Conservation (phyloP, 2,113 vertebrate species). For the Edolisoma coerulescens region DNA sequence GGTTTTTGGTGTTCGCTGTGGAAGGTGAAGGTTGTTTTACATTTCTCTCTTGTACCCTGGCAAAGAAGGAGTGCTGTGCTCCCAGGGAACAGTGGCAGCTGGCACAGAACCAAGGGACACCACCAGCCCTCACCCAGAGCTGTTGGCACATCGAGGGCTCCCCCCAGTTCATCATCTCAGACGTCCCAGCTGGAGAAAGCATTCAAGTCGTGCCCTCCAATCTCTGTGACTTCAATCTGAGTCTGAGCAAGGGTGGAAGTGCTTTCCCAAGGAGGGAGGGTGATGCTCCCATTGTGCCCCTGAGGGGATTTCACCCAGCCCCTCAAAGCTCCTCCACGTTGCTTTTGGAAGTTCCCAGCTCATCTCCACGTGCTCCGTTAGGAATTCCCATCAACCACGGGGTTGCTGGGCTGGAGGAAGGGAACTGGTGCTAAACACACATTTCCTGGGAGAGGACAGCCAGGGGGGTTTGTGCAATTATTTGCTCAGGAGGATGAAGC, state of each 20-base stretch:
- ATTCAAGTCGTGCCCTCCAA: neutral
- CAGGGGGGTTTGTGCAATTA: neutral
- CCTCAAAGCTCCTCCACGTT: neutral
- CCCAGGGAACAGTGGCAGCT: neutral
- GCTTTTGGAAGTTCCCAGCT: neutral
- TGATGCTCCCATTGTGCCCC: neutral
- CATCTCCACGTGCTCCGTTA: rapidly evolving
- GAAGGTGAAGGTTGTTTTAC: neutral
- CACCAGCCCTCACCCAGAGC: neutral
- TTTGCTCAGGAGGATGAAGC: neutral
- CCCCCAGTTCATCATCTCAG: neutral
- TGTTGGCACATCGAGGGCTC: neutral
- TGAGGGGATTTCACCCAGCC: neutral
- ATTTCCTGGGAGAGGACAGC: neutral
- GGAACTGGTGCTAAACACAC: neutral
- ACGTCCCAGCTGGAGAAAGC: rapidly evolving
- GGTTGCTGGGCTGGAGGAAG: neutral
- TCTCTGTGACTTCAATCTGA: neutral
- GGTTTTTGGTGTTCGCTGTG: rapidly evolving
- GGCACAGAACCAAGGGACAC: neutral
- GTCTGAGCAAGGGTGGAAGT: neutral
- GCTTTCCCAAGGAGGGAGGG: neutral
- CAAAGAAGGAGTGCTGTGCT: neutral
- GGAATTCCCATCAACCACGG: rapidly evolving
- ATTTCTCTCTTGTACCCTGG: neutral